Evolutionary conservation across 92 coral and sea anemone genomes (phyloP).

Genomic region (Scolanthus callimorphus): DNA sequence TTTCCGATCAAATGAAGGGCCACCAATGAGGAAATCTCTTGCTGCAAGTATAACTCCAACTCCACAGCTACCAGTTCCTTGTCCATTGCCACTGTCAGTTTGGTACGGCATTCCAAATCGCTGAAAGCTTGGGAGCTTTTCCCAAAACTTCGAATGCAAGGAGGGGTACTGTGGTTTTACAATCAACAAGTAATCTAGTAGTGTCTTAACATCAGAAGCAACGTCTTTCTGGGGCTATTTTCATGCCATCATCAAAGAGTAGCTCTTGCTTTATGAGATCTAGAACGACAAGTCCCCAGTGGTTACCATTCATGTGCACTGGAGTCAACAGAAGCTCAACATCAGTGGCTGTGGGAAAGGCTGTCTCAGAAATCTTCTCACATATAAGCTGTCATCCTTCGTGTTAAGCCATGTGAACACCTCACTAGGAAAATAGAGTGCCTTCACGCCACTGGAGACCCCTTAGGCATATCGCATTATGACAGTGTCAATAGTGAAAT

Average conservation of each 20-base stretch:
- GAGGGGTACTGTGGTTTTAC: no score
- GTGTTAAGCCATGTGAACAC: constrained; percentile 30
- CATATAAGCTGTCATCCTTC: constrained; percentile 6
- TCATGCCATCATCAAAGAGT: constrained; percentile 37
- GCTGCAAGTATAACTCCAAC: constrained; percentile 56
- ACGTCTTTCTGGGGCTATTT: constrained; percentile 8
- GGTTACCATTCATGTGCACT: constrained; percentile 30
- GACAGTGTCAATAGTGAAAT: constrained; percentile 36
- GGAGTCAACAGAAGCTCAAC: constrained; percentile 24
- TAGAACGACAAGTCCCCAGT: constrained; percentile 42
- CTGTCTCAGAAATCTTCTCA: constrained; percentile 2
- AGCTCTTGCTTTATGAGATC: constrained; percentile 10
- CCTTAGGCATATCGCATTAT: constrained; percentile 9
- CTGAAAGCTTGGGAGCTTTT: constrained; percentile 5
- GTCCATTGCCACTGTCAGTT: constrained; percentile 3
- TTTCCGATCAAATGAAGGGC: not conserved
- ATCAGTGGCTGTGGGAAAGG: not conserved
- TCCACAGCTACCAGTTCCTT: constrained; percentile 53
- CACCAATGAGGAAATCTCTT: constrained; percentile 26
- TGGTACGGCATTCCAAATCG: constrained; percentile 58
- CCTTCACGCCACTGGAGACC: not conserved
- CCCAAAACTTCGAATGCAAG: constrained; percentile 31
- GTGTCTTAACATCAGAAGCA: constrained; percentile 4
- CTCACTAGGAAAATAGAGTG: constrained; percentile 24
- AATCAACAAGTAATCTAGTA: constrained; percentile 5